These are phyloP conservation scores for Pinctada fucata DNA, from an alignment of 2,888 invertebrate species.

Conservation along the genomic window DNA sequence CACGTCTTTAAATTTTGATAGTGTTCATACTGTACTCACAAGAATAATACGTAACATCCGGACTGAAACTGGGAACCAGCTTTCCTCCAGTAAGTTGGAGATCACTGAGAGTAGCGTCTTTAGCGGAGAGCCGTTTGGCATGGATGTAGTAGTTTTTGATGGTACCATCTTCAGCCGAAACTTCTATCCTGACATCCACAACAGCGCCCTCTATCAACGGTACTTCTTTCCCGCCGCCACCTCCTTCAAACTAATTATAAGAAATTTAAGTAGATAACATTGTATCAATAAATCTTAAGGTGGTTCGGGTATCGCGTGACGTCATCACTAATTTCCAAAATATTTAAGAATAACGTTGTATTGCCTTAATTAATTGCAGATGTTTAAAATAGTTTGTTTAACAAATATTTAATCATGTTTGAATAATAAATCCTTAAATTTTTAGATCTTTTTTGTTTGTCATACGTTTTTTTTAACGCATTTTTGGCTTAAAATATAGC, in stretches of 20 bases:
- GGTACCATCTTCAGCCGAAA: conserved; percentile 76
- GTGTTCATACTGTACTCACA: conserved; percentile 58
- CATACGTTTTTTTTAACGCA: too few species aligned
- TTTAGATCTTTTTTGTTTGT: too few species aligned
- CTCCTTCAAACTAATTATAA: conserved; percentile 55
- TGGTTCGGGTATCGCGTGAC: too few species aligned
- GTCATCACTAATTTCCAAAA: too few species aligned
- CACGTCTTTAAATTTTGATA: too few species aligned
- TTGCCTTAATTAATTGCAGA: too few species aligned
- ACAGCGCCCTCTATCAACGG: conserved; percentile 71
- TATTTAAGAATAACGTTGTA: too few species aligned
- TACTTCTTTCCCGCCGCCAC: conserved; percentile 70
- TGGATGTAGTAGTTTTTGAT: conserved; percentile 70
- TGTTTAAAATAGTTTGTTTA: too few species aligned
- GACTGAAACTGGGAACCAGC: conserved; percentile 67
- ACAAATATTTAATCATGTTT: too few species aligned
- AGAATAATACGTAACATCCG: conserved; percentile 58
- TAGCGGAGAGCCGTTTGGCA: conserved; percentile 72
- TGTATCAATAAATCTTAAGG: background rate
- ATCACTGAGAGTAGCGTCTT: conserved; percentile 71
- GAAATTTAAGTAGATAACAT: too few species aligned
- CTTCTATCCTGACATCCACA: conserved; percentile 75
- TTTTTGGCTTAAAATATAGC: too few species aligned
- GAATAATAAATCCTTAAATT: too few species aligned
- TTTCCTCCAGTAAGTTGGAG: conserved; percentile 62